phyloP scores from a whole-genome alignment of 2,888 invertebrate genomes.

The Amphipoea lucens region DNA sequence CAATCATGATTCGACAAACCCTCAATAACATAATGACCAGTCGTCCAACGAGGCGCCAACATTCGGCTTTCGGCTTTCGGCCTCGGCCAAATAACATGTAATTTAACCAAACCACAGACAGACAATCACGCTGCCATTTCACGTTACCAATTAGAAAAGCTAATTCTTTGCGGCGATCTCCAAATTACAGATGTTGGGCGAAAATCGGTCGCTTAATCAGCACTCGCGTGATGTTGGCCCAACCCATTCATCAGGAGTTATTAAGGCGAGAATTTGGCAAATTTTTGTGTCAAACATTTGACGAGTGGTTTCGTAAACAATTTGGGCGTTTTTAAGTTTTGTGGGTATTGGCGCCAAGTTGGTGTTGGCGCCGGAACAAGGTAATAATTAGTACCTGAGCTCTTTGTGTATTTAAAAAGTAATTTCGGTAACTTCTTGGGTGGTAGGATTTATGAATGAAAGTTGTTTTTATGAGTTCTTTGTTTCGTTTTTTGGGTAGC shows the following conservation, averaged over 20 bases:
- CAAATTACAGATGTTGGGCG: conserved; percentile 70
- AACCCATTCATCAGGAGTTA: conserved; percentile 71
- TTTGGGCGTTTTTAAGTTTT: conserved; percentile 40
- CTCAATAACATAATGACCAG: conserved; percentile 84
- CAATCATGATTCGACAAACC: conserved; percentile 77
- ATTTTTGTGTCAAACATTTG: conserved; percentile 77
- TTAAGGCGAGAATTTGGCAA: conserved; percentile 75
- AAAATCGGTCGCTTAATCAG: conserved; percentile 70
- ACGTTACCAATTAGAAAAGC: conserved; percentile 69
- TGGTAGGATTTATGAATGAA: conserved; percentile 73
- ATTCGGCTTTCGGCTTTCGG: conserved; percentile 80
- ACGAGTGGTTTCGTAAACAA: conserved; percentile 71
- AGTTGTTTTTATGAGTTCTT: conserved; percentile 54
- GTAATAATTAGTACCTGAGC: conserved; percentile 70
- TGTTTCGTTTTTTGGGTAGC: conserved; percentile 55
- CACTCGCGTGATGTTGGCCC: conserved; percentile 66
- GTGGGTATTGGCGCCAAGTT: conserved; percentile 71
- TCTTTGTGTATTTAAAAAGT: conserved; percentile 71
- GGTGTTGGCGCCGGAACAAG: conserved; percentile 65
- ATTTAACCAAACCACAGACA: conserved; percentile 81
- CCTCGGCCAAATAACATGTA: conserved; percentile 82
- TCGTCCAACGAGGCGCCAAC: conserved; percentile 87
- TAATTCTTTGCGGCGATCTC: conserved; percentile 69
- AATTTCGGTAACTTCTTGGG: conserved; percentile 73
- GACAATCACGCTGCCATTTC: conserved; percentile 79